phyloP scores from a whole-genome alignment of 2,888 invertebrate species.

The Agrochola circellaris region DNA sequence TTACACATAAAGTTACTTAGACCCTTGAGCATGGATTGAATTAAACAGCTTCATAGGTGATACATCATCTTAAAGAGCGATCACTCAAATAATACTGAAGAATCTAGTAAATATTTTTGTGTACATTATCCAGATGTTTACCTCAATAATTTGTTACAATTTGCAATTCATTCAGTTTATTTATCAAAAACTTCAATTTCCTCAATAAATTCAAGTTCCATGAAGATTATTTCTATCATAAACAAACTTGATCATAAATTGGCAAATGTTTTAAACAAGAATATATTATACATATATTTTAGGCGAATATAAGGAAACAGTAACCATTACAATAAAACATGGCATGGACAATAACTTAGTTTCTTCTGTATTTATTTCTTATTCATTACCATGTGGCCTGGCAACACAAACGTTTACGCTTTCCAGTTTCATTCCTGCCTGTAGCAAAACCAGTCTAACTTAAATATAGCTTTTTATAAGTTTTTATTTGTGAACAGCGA shows the following conservation, averaged over 20 bases:
- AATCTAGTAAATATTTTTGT: not conserved
- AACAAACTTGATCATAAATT: not conserved
- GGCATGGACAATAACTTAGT: not conserved
- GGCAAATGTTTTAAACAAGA: not conserved
- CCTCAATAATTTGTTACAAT: constrained; percentile 8
- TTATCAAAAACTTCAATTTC: constrained; percentile 5
- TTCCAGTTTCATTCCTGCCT: constrained; percentile 33
- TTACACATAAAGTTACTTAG: too few species aligned
- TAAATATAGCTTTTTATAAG: constrained; percentile 67
- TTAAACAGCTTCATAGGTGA: too few species aligned
- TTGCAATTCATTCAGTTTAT: constrained; percentile 5
- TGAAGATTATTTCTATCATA: constrained; percentile 15
- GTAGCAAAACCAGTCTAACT: constrained; percentile 39
- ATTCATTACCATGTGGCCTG: not conserved
- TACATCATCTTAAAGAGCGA: not conserved
- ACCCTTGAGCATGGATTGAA: too few species aligned
- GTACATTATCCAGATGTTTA: constrained; percentile 5
- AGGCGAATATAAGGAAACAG: not conserved
- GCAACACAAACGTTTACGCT: constrained; percentile 17
- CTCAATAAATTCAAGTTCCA: constrained; percentile 8
- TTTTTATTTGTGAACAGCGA: constrained; percentile 64
- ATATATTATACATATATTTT: not conserved
- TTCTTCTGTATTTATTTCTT: not conserved
- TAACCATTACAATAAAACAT: not conserved
- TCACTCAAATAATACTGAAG: not conserved